Conservation (phyloP, 2,888 invertebrate species). For the Lepidocyrtoides sp. region DNA sequence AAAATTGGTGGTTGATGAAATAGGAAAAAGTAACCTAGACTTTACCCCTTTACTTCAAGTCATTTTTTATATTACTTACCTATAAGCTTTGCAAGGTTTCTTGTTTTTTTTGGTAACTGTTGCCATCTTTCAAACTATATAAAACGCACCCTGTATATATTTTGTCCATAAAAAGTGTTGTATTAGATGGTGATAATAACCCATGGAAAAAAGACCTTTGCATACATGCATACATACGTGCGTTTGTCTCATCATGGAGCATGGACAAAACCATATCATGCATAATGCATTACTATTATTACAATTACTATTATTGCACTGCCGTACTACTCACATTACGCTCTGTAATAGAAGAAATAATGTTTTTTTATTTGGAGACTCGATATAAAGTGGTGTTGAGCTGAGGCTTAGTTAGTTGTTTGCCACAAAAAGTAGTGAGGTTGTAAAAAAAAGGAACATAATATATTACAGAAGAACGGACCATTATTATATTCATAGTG, state of each 20-base stretch:
- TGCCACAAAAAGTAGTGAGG: slow-evolving; percentile 11
- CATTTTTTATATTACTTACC: too few species aligned
- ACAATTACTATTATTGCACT: slow-evolving; percentile 76
- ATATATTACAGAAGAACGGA: background rate
- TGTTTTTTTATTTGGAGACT: slow-evolving; percentile 29
- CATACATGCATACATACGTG: too few species aligned
- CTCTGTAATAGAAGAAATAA: background rate
- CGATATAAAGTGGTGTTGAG: slow-evolving; percentile 61
- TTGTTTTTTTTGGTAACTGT: background rate
- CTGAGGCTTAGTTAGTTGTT: slow-evolving; percentile 34
- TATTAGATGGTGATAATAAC: background rate
- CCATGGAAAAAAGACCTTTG: too few species aligned
- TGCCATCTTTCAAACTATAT: too few species aligned
- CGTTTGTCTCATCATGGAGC: background rate
- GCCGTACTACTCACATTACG: slow-evolving; percentile 50
- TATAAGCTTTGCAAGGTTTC: background rate
- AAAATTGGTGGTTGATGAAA: background rate
- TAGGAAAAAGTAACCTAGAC: slow-evolving; percentile 44
- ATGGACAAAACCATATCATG: slow-evolving; percentile 61
- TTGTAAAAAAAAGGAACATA: slow-evolving; percentile 18
- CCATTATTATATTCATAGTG: slow-evolving; percentile 32
- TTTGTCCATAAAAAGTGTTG: background rate
- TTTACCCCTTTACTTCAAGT: slow-evolving; percentile 24
- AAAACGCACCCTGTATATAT: too few species aligned
- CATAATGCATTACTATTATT: slow-evolving; percentile 73